Percentiles rank a stretch among this genome's conserved stretches.
Conservation (phyloP, 2,797 vertebrate species). For the Apogon talboti region DNA sequence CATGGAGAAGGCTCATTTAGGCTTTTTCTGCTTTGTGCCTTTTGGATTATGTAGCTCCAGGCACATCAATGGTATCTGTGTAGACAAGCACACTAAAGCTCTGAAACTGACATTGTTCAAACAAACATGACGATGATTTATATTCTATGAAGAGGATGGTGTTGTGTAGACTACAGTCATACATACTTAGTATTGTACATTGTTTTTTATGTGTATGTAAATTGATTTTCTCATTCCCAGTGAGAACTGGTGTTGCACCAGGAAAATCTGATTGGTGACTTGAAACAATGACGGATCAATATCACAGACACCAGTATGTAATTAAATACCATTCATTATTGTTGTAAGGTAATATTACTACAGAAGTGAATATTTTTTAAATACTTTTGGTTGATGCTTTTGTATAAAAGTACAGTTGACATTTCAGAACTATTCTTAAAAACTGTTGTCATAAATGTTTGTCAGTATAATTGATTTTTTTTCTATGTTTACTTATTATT, state of each 20-base stretch:
- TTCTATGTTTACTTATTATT: no score
- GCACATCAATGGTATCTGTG: background rate
- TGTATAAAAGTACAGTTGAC: background rate
- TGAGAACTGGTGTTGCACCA: conserved; percentile 12
- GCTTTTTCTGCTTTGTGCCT: conserved; percentile 10
- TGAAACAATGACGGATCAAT: conserved; percentile 26
- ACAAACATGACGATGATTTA: background rate
- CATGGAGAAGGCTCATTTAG: conserved; percentile 34
- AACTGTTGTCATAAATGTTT: background rate
- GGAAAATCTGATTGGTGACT: conserved; percentile 35
- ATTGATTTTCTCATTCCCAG: conserved; percentile 13
- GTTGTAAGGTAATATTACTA: conserved; percentile 8
- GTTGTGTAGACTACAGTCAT: no score
- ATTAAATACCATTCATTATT: conserved; percentile 19
- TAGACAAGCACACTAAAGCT: conserved; percentile 15
- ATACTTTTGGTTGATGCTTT: background rate
- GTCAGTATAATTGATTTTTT: no score
- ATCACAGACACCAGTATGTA: conserved; percentile 24
- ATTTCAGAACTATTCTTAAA: conserved; percentile 1
- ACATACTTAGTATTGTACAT: no score
- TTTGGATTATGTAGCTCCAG: conserved; percentile 1
- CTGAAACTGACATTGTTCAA: background rate
- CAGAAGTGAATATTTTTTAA: conserved; percentile 3
- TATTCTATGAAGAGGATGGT: no score
- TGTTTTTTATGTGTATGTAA: conserved; percentile 12